These are phyloP conservation scores for Gymnorhina tibicen DNA, from an alignment of 2,113 vertebrate species.

Conservation along the genomic window DNA sequence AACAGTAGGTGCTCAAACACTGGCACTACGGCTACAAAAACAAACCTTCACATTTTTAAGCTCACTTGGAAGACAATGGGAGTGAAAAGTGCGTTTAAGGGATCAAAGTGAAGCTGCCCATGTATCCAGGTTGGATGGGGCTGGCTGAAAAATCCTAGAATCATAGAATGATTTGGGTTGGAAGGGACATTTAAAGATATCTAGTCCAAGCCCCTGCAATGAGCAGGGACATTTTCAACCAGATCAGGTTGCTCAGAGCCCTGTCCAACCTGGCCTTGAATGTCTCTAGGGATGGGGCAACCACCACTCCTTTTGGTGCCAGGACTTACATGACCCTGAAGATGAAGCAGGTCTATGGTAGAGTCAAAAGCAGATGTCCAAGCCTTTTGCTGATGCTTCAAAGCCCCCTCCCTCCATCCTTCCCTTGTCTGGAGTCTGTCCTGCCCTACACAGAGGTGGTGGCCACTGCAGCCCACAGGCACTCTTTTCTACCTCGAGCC, in stretches of 20 bases:
- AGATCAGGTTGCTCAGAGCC: background rate
- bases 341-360: background rate
- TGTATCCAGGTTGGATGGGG: background rate
- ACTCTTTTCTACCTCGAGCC: background rate
- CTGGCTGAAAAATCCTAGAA: background rate
- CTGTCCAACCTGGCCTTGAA: background rate
- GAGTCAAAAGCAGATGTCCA: background rate
- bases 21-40: rapidly evolving
- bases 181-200: background rate
- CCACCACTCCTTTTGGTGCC: background rate
- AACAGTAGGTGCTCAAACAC: background rate
- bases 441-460: background rate
- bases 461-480: background rate
- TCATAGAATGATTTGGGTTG: background rate
- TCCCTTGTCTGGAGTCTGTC: background rate
- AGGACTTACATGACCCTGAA: background rate
- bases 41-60: background rate
- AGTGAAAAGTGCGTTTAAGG: background rate
- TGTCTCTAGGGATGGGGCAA: background rate
- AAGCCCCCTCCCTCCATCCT: background rate
- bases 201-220: background rate
- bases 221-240: background rate
- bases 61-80: background rate
- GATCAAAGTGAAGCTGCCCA: background rate
- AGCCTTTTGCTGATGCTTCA: background rate